Conservation (phyloP, 2,113 vertebrate species). For the Morone saxatilis region DNA sequence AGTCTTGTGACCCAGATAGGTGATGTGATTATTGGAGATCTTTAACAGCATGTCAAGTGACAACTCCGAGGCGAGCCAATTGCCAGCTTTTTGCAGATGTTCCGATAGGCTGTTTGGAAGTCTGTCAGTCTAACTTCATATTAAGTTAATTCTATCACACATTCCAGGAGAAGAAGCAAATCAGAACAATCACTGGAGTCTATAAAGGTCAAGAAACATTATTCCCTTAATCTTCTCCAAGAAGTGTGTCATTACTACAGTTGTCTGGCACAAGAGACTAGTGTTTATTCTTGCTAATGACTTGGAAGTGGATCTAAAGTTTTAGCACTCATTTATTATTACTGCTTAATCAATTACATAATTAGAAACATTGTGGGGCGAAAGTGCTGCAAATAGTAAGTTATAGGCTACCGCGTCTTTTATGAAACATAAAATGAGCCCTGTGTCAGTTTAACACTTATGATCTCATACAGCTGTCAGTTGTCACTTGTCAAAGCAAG, state of each 20-base stretch:
- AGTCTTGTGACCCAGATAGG: slow-evolving; percentile 59
- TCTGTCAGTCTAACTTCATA: slow-evolving; percentile 30
- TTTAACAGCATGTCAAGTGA: slow-evolving; percentile 56
- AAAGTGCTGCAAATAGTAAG: slow-evolving; percentile 20
- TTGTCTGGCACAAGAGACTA: slow-evolving; percentile 38
- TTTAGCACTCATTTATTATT: slow-evolving; percentile 11
- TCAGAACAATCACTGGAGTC: slow-evolving; percentile 53
- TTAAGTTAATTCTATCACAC: slow-evolving; percentile 41
- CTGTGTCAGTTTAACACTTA: neutral
- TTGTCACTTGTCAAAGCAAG: slow-evolving; percentile 6
- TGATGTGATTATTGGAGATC: slow-evolving; percentile 59
- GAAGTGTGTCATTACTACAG: slow-evolving; percentile 58
- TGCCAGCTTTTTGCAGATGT: slow-evolving; percentile 52
- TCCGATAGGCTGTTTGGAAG: slow-evolving; percentile 61
- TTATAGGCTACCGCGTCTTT: slow-evolving; percentile 12
- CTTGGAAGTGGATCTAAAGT: slow-evolving; percentile 37
- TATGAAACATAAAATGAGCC: slow-evolving; percentile 2
- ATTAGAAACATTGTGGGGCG: neutral
- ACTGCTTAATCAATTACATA: slow-evolving; percentile 21
- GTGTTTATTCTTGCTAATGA: neutral
- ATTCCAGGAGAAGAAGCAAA: slow-evolving; percentile 54
- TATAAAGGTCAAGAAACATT: slow-evolving; percentile 59
- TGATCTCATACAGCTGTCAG: slow-evolving; percentile 11
- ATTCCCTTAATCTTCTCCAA: slow-evolving; percentile 34
- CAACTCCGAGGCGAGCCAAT: slow-evolving; percentile 39